Conservation (phyloP, 2,797 vertebrate species). For the Cossypha niveicapilla region DNA sequence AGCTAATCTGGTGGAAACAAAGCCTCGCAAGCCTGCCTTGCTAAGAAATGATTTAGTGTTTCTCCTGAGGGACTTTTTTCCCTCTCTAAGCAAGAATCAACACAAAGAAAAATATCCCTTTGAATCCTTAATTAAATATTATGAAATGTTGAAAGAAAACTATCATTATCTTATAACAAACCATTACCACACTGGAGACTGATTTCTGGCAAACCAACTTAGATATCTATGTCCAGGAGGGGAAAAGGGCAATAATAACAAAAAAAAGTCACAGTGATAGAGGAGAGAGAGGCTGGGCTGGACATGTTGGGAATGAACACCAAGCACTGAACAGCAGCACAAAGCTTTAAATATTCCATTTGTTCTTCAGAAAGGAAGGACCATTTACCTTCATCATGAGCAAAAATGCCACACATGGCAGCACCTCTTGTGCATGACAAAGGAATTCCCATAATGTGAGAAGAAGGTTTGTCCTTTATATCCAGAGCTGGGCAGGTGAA, state of each 20-base stretch:
- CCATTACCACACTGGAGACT: not conserved
- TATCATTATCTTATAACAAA: slow-evolving; percentile 1
- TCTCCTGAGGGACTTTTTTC: not conserved
- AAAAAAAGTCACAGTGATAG: not conserved
- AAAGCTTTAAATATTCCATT: not conserved
- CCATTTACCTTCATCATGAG: not conserved
- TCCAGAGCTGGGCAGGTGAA: not conserved
- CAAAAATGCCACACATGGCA: not conserved
- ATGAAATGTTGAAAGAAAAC: slow-evolving; percentile 21
- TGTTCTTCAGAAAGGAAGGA: not conserved
- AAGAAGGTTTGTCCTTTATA: not conserved
- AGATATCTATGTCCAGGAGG: not conserved
- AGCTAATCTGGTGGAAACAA: slow-evolving; percentile 55
- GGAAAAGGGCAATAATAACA: not conserved
- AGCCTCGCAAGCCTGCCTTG: not conserved
- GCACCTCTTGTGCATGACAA: not conserved
- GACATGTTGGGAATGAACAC: not conserved
- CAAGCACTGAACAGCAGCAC: not conserved
- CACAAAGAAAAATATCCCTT: slow-evolving; percentile 20
- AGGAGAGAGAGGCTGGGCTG: not conserved
- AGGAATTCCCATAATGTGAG: not conserved
- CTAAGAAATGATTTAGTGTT: slow-evolving; percentile 55
- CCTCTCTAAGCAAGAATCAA: slow-evolving; percentile 46
- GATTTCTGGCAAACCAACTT: slow-evolving; percentile 1
- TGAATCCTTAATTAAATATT: slow-evolving; percentile 60